These are phyloP conservation scores for Latrodectus geometricus DNA, from an alignment of 1,140 invertebrate species.

Conservation along the genomic window DNA sequence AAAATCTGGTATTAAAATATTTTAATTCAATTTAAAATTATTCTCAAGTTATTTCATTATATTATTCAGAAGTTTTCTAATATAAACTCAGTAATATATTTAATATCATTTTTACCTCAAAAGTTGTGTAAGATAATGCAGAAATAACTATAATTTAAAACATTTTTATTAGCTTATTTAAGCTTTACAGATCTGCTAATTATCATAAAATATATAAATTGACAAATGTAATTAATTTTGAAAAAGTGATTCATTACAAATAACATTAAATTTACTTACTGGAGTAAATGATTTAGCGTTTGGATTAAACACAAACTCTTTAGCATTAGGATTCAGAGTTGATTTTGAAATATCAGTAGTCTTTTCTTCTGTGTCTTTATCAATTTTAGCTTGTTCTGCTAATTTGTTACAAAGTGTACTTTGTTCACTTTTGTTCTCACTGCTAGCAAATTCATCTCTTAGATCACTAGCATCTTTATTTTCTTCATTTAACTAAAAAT, in stretches of 20 bases:
- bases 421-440: constrained; percentile 23
- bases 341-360: constrained; percentile 77
- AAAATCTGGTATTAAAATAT: too few species aligned
- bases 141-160: too few species aligned
- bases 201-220: too few species aligned
- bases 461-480: constrained; percentile 33
- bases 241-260: background rate
- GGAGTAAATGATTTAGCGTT: constrained; percentile 87
- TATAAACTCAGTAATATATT: too few species aligned
- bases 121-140: too few species aligned
- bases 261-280: constrained; percentile 71
- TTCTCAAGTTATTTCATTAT: too few species aligned
- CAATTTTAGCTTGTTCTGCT: constrained; percentile 15
- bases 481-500: constrained; percentile 50
- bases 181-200: too few species aligned
- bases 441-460: constrained; percentile 22
- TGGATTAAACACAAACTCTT: constrained; percentile 86
- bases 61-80: too few species aligned
- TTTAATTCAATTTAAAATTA: too few species aligned
- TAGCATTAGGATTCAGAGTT: constrained; percentile 87
- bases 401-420: constrained; percentile 11
- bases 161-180: too few species aligned
- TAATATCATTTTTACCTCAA: too few species aligned
- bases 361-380: constrained; percentile 50
- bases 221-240: too few species aligned